Percentiles rank a stretch among this genome's conserved stretches.
These are phyloP conservation scores for Chionomys nivalis DNA, from an alignment of 2,113 vertebrate species.

Conservation along the genomic window DNA sequence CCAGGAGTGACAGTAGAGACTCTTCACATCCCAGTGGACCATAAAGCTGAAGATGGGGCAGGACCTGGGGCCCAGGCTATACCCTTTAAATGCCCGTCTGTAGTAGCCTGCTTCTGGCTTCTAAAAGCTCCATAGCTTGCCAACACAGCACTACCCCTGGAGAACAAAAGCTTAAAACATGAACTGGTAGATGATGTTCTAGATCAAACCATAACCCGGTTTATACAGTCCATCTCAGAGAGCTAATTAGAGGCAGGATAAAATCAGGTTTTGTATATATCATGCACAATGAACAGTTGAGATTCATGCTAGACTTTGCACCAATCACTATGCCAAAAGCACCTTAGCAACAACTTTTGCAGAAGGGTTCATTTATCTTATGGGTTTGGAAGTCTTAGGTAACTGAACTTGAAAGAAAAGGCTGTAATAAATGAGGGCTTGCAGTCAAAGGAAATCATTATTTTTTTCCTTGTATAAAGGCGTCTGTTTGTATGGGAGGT, in stretches of 20 bases:
- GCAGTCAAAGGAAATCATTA: not conserved
- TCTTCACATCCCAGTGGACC: not conserved
- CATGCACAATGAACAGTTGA: not conserved
- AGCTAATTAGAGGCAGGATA: slow-evolving; percentile 21
- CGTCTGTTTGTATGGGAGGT: not conserved
- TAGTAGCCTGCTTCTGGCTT: not conserved
- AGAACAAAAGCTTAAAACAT: not conserved
- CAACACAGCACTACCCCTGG: not conserved
- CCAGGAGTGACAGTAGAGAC: not conserved
- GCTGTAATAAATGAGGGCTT: not conserved
- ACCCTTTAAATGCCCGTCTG: not conserved
- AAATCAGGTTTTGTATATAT: not conserved
- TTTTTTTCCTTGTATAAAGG: not conserved
- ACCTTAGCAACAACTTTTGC: not conserved
- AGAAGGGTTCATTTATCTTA: not conserved
- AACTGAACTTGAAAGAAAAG: slow-evolving; percentile 8
- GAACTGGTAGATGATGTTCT: not conserved
- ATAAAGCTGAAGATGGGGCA: not conserved
- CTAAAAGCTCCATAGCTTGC: not conserved
- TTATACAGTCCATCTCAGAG: not conserved
- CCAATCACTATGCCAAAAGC: not conserved
- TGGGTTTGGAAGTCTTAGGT: not conserved
- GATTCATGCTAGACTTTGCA: not conserved
- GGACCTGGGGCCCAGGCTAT: not conserved
- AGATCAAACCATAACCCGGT: not conserved